Percentiles rank a stretch among this genome's conserved stretches.
Evolutionary conservation across 2,797 vertebrate species (phyloP).

Genomic region (Arremon aurantiirostris): DNA sequence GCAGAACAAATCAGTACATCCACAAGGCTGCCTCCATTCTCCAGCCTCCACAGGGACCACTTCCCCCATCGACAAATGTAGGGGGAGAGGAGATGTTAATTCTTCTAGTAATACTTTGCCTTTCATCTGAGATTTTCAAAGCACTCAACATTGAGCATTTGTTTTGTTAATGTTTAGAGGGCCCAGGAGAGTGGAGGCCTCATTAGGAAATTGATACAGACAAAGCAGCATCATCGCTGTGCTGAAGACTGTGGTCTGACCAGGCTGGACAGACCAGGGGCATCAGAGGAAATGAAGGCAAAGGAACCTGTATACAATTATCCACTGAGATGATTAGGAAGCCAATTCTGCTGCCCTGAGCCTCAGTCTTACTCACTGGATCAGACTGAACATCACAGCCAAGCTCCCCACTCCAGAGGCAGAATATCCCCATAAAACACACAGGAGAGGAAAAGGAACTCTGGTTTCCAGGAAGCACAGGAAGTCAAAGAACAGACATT

Average conservation of each 20-base stretch:
- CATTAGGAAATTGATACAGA: background rate
- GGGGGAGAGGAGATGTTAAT: constrained; percentile 20
- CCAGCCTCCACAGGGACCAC: background rate
- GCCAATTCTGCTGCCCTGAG: background rate
- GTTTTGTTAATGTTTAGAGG: constrained; percentile 27
- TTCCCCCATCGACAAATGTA: background rate
- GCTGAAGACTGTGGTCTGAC: background rate
- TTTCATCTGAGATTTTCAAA: constrained; percentile 55
- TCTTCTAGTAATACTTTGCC: background rate
- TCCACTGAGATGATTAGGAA: background rate
- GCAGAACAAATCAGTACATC: constrained; percentile 44
- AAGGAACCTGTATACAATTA: background rate
- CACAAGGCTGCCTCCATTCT: constrained; percentile 10
- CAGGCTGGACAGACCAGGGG: background rate
- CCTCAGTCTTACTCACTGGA: background rate
- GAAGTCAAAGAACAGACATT: background rate
- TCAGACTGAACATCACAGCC: background rate
- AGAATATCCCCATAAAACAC: background rate
- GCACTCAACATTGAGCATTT: background rate
- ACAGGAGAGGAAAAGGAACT: background rate
- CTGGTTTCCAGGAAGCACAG: background rate
- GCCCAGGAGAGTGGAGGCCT: background rate
- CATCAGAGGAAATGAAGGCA: background rate
- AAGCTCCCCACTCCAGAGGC: background rate
- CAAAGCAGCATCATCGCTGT: background rate